Base-by-base conservation (phyloP, 2,797 vertebrate genomes). In the Apogon hyalosoma region DNA sequence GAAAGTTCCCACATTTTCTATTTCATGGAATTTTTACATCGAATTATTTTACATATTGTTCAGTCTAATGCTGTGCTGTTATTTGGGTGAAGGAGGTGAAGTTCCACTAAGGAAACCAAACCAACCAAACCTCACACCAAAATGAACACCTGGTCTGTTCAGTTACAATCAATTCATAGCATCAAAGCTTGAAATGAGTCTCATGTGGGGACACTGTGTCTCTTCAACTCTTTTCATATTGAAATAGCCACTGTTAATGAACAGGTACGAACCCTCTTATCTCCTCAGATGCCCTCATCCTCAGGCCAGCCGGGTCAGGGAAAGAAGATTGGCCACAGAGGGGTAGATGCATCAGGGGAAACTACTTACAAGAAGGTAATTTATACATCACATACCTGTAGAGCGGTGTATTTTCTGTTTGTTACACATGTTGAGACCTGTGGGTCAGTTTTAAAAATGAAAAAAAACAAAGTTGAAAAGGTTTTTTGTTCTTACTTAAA, bases 361-460 rank as follows among this genome's bases (percentile, higher is more conserved):
- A 99, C 98, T 21, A 99, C 97, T 7, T 99, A 99, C 86, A 99
- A 99, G 88, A 99, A 99, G 96, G 97, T 99, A 75, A 19, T 40
- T 6, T 14, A 12, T 41, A 52, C 16, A 9, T n/a, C 8, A 24
- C 9, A 50, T n/a, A 11, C 10, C 11, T 14, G 2, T 9, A 11
- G 7, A 15, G 3, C 11, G 4, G 19, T 38, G 7, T 31, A 0
- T 11, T 19, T 16, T 18, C 36, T 59, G 18, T 0, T 42, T 54
- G 11, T 28, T 41, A 10, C 50, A 19, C 7, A 14, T 11, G 9
- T 15, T 2, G 3, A 43, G 11, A 56, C 7, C 1, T 42, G 3
- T 24, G 33, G 16, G 2, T 47, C 2, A 9, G 18, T 15, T 51
- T 10, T 49, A 3, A 9, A 18, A 0, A 10, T 36, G 0, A 38